A percentile compares a stretch with the other conserved stretches of the same genome.
phyloP scores from a whole-genome alignment of 2,888 invertebrate species.

The Tipula vernalis region DNA sequence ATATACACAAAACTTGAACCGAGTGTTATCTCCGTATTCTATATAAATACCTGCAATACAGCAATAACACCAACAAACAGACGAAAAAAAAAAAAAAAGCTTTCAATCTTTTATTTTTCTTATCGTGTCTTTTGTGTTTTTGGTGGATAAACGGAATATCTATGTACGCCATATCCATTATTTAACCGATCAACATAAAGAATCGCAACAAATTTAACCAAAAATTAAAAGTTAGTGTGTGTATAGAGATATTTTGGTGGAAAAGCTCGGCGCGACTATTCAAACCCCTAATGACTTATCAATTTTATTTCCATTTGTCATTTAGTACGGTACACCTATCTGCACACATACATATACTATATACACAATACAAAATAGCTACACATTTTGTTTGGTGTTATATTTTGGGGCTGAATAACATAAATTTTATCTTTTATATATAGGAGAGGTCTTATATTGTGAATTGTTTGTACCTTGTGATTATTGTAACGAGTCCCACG shows the following conservation, averaged over 20 bases:
- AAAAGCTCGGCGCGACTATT: not conserved
- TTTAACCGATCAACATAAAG: not conserved
- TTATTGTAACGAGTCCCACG: not conserved
- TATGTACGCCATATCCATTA: not conserved
- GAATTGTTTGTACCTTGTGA: constrained; percentile 4
- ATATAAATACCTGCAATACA: not conserved
- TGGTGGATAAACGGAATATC: too few relatives aligned
- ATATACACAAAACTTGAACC: not conserved
- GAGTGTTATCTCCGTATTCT: not conserved
- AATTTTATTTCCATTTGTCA: not conserved
- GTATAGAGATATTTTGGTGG: not conserved
- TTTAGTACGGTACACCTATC: not conserved
- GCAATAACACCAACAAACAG: not conserved
- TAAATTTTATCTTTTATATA: not conserved
- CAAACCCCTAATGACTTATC: not conserved
- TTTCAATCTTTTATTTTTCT: not conserved
- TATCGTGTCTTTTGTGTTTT: not conserved
- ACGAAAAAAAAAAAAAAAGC: not conserved
- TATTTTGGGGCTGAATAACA: not conserved
- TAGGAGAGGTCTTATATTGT: not conserved
- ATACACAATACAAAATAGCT: not conserved
- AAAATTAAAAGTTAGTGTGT: not conserved
- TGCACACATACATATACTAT: not conserved
- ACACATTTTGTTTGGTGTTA: not conserved
- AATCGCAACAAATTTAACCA: not conserved